Evolutionary conservation across 2,113 vertebrate genomes (phyloP).

Genomic region (Condylura cristata): DNA sequence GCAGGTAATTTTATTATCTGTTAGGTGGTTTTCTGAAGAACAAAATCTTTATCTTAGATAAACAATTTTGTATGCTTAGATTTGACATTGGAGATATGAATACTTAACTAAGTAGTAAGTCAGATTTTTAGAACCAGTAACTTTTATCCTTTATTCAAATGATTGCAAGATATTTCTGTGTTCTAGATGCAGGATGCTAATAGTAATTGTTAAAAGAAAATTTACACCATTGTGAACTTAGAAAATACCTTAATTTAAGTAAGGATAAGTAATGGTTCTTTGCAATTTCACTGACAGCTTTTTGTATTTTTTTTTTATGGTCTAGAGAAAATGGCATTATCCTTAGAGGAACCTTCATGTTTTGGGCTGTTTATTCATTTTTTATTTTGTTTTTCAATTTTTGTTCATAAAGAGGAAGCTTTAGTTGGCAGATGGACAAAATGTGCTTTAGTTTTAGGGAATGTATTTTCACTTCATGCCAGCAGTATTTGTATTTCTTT

Average conservation of each 20-base stretch:
- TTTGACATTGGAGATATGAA: not conserved
- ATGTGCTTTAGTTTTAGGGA: not conserved
- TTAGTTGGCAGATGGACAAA: not conserved
- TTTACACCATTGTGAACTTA: not conserved
- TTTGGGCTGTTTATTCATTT: not conserved
- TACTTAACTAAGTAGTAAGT: not conserved
- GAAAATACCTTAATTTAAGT: not conserved
- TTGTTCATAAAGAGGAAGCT: not conserved
- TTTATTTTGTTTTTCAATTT: not conserved
- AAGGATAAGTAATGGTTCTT: not conserved
- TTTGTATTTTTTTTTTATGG: not conserved
- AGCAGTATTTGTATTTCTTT: not conserved
- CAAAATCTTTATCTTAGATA: not conserved
- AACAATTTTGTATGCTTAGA: not conserved
- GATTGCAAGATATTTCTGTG: not conserved
- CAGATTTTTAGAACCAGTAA: not conserved
- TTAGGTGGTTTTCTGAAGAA: not conserved
- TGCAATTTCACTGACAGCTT: not conserved
- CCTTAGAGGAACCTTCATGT: not conserved
- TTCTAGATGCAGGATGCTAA: not conserved
- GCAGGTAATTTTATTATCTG: not conserved
- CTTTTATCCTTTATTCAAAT: not conserved
- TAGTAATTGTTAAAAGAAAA: not conserved
- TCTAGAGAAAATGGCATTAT: not conserved
- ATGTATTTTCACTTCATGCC: not conserved